These are phyloP conservation scores for Catonia carolina DNA, from an alignment of 2,888 invertebrate genomes.

Conservation along the genomic window DNA sequence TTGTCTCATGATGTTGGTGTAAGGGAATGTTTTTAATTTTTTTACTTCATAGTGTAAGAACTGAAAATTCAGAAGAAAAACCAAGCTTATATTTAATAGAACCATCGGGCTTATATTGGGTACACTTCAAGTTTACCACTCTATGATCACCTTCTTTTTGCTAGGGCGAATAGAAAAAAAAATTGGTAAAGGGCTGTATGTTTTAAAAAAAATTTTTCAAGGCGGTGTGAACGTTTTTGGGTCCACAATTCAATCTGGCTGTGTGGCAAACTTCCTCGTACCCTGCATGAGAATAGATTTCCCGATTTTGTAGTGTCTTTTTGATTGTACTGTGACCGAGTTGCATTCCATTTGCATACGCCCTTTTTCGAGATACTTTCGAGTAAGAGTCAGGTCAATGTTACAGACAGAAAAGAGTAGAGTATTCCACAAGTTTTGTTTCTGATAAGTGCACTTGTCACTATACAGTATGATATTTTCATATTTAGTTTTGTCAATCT, in stretches of 20 bases:
- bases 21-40: too few relatives aligned
- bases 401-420: background rate
- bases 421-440: conserved; percentile 1
- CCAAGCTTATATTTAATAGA: background rate
- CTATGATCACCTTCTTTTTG: conserved; percentile 6
- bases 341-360: too few relatives aligned
- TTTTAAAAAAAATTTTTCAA: too few relatives aligned
- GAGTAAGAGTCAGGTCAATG: background rate
- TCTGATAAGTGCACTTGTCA: conserved; percentile 9
- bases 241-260: conserved; percentile 4
- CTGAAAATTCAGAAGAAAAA: background rate
- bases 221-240: background rate
- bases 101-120: conserved; percentile 5
- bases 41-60: background rate
- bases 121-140: conserved; percentile 2
- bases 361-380: conserved; percentile 2
- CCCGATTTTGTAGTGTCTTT: background rate
- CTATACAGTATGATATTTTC: conserved; percentile 1
- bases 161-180: conserved; percentile 4
- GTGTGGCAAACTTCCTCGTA: background rate
- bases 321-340: conserved; percentile 7
- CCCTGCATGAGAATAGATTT: background rate
- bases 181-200: too few relatives aligned
- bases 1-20: too few relatives aligned
- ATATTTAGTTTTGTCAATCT: background rate